Percentiles rank a stretch among this genome's conserved stretches.
phyloP scores from a whole-genome alignment of 2,113 vertebrate genomes.

The Pteronura brasiliensis region DNA sequence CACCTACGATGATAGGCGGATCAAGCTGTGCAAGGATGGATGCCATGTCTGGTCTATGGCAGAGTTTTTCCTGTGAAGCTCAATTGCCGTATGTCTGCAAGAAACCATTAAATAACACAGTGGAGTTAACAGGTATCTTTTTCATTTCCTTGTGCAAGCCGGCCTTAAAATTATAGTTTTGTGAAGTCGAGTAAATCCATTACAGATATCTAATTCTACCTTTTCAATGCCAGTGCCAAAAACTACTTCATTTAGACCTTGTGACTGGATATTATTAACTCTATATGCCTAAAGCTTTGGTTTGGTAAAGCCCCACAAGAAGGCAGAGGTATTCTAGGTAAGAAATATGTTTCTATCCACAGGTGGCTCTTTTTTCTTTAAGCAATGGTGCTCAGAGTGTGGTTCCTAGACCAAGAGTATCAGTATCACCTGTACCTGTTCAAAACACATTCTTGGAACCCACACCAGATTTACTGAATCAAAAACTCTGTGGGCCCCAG shows the following conservation, averaged over 20 bases:
- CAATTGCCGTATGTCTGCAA: conserved; percentile 92
- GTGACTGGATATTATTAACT: background rate
- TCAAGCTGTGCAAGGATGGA: conserved; percentile 89
- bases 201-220: background rate
- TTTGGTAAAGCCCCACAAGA: background rate
- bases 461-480: background rate
- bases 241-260: background rate
- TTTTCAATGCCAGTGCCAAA: background rate
- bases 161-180: background rate
- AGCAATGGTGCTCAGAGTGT: background rate
- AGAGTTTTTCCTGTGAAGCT: conserved; percentile 84
- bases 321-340: background rate
- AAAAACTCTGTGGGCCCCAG: background rate
- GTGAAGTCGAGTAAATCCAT: conserved; percentile 24
- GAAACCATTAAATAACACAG: conserved; percentile 80
- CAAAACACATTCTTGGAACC: background rate
- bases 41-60: conserved; percentile 82
- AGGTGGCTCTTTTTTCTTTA: background rate
- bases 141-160: background rate
- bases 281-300: background rate
- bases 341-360: background rate
- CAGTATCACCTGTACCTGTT: background rate
- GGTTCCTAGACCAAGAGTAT: background rate
- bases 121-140: conserved; percentile 78
- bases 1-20: conserved; percentile 73